Percentiles rank a stretch among this genome's conserved stretches.
phyloP scores from a whole-genome alignment of 2,888 invertebrate species.

The Mesopsocus fuscifrons region DNA sequence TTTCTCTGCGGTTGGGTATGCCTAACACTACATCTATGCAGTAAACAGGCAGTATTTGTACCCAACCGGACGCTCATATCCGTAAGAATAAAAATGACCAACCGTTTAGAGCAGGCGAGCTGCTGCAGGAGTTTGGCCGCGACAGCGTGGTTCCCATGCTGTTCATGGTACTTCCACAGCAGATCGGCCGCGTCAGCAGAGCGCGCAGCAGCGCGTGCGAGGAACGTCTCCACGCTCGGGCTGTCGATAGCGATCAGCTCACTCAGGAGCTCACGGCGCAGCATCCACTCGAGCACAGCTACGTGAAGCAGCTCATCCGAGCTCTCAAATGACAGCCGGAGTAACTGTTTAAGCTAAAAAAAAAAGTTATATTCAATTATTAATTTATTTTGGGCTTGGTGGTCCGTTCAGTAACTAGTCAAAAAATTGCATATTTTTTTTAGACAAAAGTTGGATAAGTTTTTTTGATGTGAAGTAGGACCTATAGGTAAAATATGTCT shows the following conservation, averaged over 20 bases:
- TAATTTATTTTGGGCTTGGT: no score
- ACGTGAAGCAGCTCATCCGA: constrained; percentile 79
- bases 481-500: no score
- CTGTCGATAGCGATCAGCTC: constrained; percentile 47
- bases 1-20: no score
- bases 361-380: no score
- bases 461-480: no score
- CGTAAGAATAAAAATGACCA: constrained; percentile 15
- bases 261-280: constrained; percentile 49
- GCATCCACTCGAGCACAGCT: constrained; percentile 84
- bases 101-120: constrained; percentile 58
- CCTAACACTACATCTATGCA: no score
- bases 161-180: constrained; percentile 92
- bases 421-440: no score
- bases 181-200: constrained; percentile 53
- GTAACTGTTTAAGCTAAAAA: constrained; percentile 31
- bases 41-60: no score
- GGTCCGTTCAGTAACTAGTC: constrained; percentile 1
- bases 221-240: constrained; percentile 30
- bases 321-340: constrained; percentile 27
- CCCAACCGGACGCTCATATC: no score
- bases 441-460: no score
- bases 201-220: constrained; percentile 26
- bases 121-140: constrained; percentile 82
- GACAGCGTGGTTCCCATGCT: constrained; percentile 73